These are phyloP conservation scores for Ophonus ardosiacus DNA, from an alignment of 2,888 invertebrate genomes.

Conservation along the genomic window DNA sequence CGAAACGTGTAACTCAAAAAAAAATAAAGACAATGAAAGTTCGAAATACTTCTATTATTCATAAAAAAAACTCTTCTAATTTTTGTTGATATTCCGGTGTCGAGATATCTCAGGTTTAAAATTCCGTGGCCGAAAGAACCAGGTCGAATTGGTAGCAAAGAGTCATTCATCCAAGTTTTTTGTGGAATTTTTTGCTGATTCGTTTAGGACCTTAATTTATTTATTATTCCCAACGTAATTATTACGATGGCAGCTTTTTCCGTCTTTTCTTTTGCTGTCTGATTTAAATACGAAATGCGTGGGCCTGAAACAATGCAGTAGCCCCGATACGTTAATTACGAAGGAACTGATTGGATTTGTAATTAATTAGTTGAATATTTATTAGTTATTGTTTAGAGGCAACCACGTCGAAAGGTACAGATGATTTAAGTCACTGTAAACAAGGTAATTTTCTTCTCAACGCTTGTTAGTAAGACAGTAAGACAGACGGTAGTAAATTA, in stretches of 20 bases:
- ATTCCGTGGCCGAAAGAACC: neutral
- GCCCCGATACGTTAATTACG: constrained; percentile 46
- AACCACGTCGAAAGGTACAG: neutral
- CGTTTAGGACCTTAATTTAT: constrained; percentile 51
- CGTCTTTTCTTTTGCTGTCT: constrained; percentile 23
- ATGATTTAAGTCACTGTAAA: constrained; percentile 25
- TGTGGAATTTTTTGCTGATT: neutral
- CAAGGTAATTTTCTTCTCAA: constrained; percentile 13
- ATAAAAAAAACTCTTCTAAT: no score
- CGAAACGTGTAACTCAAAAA: no score
- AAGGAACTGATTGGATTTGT: constrained; percentile 55
- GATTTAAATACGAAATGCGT: constrained; percentile 56
- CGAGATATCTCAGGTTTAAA: no score
- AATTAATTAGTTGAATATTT: constrained; percentile 59
- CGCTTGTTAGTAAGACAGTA: constrained; percentile 16
- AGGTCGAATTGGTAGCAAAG: neutral
- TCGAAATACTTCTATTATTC: no score
- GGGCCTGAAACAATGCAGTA: constrained; percentile 42
- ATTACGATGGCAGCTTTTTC: constrained; percentile 46
- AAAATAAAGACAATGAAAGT: no score
- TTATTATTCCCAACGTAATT: constrained; percentile 57
- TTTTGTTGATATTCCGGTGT: no score
- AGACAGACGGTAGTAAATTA: constrained; percentile 8
- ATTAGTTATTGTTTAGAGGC: constrained; percentile 54
- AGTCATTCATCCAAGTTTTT: neutral